Evolutionary conservation across 2,888 invertebrate genomes (phyloP).

Genomic region (Morpho achilles): DNA sequence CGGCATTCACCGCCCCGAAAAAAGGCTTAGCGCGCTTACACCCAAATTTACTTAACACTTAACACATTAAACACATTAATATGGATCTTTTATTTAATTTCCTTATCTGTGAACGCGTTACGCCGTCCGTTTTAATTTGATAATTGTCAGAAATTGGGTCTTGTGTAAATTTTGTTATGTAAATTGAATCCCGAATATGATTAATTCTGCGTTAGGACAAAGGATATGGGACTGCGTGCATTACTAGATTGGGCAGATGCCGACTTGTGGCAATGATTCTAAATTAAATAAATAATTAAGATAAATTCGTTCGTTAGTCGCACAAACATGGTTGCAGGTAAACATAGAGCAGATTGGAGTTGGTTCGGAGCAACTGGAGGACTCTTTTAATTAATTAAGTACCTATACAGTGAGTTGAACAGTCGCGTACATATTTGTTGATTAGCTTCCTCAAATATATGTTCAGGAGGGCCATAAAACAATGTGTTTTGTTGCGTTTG

Average conservation of each 20-base stretch:
- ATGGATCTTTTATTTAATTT: constrained; percentile 68
- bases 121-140: constrained; percentile 63
- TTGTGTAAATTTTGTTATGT: constrained; percentile 59
- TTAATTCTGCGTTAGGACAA: constrained; percentile 50
- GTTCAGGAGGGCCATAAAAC: neutral
- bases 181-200: constrained; percentile 60
- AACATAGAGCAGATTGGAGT: constrained; percentile 47
- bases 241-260: constrained; percentile 44
- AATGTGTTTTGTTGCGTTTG: neutral
- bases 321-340: constrained; percentile 62
- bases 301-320: constrained; percentile 64
- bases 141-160: constrained; percentile 62
- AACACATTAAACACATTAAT: constrained; percentile 69
- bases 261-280: constrained; percentile 16
- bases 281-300: constrained; percentile 47
- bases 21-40: constrained; percentile 76
- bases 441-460: constrained; percentile 39
- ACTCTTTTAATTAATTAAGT: constrained; percentile 75
- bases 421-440: constrained; percentile 46
- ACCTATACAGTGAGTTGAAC: constrained; percentile 48
- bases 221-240: constrained; percentile 36
- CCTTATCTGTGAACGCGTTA: constrained; percentile 52
- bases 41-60: constrained; percentile 79
- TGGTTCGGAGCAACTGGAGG: constrained; percentile 42
- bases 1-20: constrained; percentile 45